Conservation (phyloP, 1,140 invertebrate species). For the Ephestia elutella region DNA sequence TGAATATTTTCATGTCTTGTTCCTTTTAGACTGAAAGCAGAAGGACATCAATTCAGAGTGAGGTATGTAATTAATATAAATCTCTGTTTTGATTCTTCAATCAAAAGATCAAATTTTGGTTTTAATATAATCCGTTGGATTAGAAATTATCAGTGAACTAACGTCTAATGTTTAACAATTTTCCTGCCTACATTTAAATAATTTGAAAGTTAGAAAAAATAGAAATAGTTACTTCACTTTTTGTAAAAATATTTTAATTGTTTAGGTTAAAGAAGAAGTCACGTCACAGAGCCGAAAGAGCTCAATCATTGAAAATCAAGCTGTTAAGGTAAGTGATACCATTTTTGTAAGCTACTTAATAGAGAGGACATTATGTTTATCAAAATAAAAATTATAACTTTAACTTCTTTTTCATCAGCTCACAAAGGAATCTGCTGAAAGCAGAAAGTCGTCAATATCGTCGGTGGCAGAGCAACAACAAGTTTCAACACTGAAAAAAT, state of each 20-base stretch:
- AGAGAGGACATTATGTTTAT: too few species aligned
- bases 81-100: too few species aligned
- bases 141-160: too few species aligned
- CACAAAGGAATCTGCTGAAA: conserved; percentile 66
- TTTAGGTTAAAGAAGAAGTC: conserved; percentile 72
- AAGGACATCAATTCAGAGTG: conserved; percentile 53
- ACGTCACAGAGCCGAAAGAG: conserved; percentile 77
- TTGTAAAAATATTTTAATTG: neutral
- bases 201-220: too few species aligned
- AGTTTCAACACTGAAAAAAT: conserved; percentile 50
- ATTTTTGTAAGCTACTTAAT: too few species aligned
- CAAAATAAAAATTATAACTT: neutral
- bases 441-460: conserved; percentile 63
- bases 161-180: too few species aligned
- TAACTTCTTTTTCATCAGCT: conserved; percentile 36
- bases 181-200: too few species aligned
- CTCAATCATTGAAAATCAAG: conserved; percentile 77
- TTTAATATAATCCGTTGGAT: too few species aligned
- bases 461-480: conserved; percentile 56
- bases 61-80: conserved; percentile 49
- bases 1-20: conserved; percentile 18
- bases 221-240: too few species aligned
- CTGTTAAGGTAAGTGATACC: conserved; percentile 71
- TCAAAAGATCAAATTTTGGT: too few species aligned
- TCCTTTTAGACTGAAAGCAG: conserved; percentile 58